Percentiles rank a stretch among this genome's conserved stretches.
phyloP scores from a whole-genome alignment of 2,797 vertebrate genomes.

The Malurus splendens region DNA sequence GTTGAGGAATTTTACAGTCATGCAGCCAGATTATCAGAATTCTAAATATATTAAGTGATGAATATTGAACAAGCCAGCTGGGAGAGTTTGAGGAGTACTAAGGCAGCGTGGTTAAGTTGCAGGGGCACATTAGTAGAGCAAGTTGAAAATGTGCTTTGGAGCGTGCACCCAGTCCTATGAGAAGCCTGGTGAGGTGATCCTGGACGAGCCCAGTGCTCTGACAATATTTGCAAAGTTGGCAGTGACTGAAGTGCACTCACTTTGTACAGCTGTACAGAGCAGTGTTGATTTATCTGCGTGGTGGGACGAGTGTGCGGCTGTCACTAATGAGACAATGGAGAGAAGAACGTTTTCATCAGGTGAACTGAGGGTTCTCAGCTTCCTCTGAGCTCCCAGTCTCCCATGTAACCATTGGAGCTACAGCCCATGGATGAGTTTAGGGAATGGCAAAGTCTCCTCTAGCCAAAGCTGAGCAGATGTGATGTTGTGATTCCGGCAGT shows the following conservation, averaged over 20 bases:
- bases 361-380: background rate
- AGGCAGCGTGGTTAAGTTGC: background rate
- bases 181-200: background rate
- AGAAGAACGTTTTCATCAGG: background rate
- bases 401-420: background rate
- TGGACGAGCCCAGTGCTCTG: background rate
- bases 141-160: background rate
- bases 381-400: background rate
- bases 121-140: accelerated
- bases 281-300: background rate
- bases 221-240: background rate
- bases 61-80: background rate
- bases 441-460: background rate
- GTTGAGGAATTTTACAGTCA: background rate
- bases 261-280: background rate
- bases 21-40: background rate
- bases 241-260: background rate
- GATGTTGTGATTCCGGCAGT: background rate
- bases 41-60: background rate
- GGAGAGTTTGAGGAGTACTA: background rate
- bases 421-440: background rate
- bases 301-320: background rate
- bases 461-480: background rate
- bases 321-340: background rate
- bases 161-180: background rate